These are phyloP conservation scores for Poeciliopsis paucimaculata DNA, from an alignment of 2,797 vertebrate genomes.

Conservation along the genomic window DNA sequence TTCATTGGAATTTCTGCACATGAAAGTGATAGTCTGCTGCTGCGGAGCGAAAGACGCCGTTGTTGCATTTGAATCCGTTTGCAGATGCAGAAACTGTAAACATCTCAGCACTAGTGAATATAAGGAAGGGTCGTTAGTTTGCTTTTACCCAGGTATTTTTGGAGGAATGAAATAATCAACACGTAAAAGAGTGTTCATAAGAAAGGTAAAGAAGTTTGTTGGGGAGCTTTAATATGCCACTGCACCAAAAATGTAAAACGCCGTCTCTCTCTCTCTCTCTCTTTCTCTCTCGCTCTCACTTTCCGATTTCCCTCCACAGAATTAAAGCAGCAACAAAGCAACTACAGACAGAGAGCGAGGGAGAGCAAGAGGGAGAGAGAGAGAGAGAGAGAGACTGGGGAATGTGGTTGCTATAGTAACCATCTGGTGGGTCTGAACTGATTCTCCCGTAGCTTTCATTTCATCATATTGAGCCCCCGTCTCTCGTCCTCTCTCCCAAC, in stretches of 20 bases:
- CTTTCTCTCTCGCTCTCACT: slow-evolving; percentile 45
- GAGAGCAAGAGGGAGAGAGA: slow-evolving; percentile 51
- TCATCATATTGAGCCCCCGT: slow-evolving; percentile 75
- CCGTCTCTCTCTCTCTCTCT: slow-evolving; percentile 56
- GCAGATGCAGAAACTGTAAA: slow-evolving; percentile 10
- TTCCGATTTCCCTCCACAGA: slow-evolving; percentile 70
- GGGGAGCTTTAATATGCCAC: slow-evolving; percentile 53
- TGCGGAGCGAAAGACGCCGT: slow-evolving; percentile 41
- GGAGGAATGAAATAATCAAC: not conserved
- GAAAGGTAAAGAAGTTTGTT: slow-evolving; percentile 35
- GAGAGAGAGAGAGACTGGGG: slow-evolving; percentile 60
- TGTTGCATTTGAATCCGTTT: slow-evolving; percentile 41
- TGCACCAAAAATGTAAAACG: slow-evolving; percentile 74
- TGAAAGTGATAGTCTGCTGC: slow-evolving; percentile 32
- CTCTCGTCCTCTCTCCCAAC: slow-evolving; percentile 55
- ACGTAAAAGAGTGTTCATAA: not conserved
- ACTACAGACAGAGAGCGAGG: slow-evolving; percentile 54
- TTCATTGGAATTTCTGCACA: slow-evolving; percentile 22
- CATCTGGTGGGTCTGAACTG: slow-evolving; percentile 81
- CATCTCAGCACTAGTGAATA: not conserved
- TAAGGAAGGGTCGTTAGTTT: slow-evolving; percentile 6
- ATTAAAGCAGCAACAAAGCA: slow-evolving; percentile 76
- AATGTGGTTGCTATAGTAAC: slow-evolving; percentile 86
- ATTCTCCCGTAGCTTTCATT: slow-evolving; percentile 79
- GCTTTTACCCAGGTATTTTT: slow-evolving; percentile 9